Evolutionary conservation across 2,797 vertebrate genomes (phyloP).

Genomic region (Balearica regulorum): DNA sequence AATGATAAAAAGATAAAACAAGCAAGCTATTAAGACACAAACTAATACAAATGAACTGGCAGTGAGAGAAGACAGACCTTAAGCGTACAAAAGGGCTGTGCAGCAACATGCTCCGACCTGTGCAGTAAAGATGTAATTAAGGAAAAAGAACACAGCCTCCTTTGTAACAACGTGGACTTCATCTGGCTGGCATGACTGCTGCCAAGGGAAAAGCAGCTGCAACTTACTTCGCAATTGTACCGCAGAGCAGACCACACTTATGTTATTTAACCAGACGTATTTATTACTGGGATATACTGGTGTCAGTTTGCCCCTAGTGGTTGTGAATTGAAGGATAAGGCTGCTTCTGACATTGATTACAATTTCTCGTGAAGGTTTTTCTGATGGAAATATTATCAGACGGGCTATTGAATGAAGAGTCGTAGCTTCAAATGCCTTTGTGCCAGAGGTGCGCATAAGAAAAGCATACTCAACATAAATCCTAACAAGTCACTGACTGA

Average conservation of each 20-base stretch:
- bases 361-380: background rate
- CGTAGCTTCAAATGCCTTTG: background rate
- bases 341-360: background rate
- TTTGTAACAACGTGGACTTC: background rate
- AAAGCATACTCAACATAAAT: background rate
- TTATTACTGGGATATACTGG: background rate
- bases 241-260: background rate
- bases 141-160: slow-evolving; percentile 32
- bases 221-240: background rate
- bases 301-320: background rate
- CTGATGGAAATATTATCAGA: background rate
- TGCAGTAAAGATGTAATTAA: slow-evolving; percentile 44
- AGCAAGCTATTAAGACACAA: background rate
- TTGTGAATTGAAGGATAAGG: background rate
- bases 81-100: background rate
- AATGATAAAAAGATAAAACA: background rate
- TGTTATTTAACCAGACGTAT: background rate
- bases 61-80: slow-evolving; percentile 33
- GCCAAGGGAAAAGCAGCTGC: slow-evolving; percentile 17
- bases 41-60: background rate
- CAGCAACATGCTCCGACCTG: slow-evolving; percentile 13
- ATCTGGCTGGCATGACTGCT: background rate
- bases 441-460: background rate
- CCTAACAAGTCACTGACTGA: background rate
- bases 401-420: background rate